Conservation (phyloP, 1,140 invertebrate genomes). For the Laodelphax striatellus region DNA sequence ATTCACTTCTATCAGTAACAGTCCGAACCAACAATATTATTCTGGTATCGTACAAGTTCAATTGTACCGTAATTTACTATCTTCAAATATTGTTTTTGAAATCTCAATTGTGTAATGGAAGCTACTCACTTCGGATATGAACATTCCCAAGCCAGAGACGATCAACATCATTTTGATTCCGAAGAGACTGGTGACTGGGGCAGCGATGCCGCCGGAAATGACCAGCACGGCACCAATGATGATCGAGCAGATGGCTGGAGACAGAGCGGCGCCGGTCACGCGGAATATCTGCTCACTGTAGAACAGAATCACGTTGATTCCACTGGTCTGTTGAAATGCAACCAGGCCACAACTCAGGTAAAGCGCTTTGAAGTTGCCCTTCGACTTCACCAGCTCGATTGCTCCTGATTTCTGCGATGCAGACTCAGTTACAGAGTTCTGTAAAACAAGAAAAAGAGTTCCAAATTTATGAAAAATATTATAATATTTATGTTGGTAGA, state of each 20-base stretch:
- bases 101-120: no score
- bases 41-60: no score
- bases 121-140: slow-evolving; percentile 31
- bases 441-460: slow-evolving; percentile 26
- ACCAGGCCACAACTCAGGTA: slow-evolving; percentile 58
- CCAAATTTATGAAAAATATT: neutral
- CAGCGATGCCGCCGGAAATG: slow-evolving; percentile 50
- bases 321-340: slow-evolving; percentile 61
- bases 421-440: slow-evolving; percentile 40
- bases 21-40: no score
- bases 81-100: no score
- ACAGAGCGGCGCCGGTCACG: slow-evolving; percentile 43
- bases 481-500: neutral
- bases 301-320: slow-evolving; percentile 49
- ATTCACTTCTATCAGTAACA: no score
- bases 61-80: no score
- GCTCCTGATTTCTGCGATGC: slow-evolving; percentile 27
- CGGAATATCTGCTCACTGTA: slow-evolving; percentile 59
- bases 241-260: slow-evolving; percentile 53
- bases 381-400: slow-evolving; percentile 45
- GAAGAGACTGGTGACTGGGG: slow-evolving; percentile 58
- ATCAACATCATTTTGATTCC: slow-evolving; percentile 61
- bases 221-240: slow-evolving; percentile 66
- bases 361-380: slow-evolving; percentile 47
- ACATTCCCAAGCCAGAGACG: slow-evolving; percentile 53